These are phyloP conservation scores for Dromas ardeola DNA, from an alignment of 2,113 vertebrate genomes.

Conservation along the genomic window DNA sequence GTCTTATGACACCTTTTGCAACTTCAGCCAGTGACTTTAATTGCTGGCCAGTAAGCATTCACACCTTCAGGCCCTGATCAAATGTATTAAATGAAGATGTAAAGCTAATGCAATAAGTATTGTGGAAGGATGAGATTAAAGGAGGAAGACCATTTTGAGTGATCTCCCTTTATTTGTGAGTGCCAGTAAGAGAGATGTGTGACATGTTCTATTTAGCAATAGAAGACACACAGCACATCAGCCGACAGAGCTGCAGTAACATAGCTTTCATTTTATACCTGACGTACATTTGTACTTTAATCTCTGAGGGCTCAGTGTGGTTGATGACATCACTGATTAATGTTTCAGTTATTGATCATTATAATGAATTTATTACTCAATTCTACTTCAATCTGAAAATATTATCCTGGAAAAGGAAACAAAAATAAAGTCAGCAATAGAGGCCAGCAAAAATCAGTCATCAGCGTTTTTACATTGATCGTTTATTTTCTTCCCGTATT, in stretches of 20 bases:
- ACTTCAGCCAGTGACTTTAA: background rate
- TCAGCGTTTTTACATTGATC: background rate
- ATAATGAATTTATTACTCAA: background rate
- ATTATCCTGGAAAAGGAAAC: background rate
- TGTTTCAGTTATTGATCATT: constrained; percentile 8
- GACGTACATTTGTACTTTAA: background rate
- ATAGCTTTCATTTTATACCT: background rate
- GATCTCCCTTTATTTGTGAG: background rate
- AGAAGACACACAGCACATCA: background rate
- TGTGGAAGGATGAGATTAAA: background rate
- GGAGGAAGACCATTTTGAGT: background rate
- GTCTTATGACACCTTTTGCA: background rate
- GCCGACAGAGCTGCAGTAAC: background rate
- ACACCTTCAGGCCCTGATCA: background rate
- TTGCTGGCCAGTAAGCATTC: background rate
- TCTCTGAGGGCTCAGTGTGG: background rate
- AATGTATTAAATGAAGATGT: background rate
- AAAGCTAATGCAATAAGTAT: background rate
- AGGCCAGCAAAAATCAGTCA: background rate
- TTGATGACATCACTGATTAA: background rate
- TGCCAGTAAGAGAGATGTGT: background rate
- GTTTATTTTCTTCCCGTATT: background rate
- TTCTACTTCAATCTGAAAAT: background rate
- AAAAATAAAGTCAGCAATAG: background rate
- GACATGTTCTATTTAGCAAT: background rate